Percentiles rank a stretch among this genome's conserved stretches.
These are phyloP conservation scores for Dryobotodes eremita DNA, from an alignment of 2,888 invertebrate species.

Conservation along the genomic window DNA sequence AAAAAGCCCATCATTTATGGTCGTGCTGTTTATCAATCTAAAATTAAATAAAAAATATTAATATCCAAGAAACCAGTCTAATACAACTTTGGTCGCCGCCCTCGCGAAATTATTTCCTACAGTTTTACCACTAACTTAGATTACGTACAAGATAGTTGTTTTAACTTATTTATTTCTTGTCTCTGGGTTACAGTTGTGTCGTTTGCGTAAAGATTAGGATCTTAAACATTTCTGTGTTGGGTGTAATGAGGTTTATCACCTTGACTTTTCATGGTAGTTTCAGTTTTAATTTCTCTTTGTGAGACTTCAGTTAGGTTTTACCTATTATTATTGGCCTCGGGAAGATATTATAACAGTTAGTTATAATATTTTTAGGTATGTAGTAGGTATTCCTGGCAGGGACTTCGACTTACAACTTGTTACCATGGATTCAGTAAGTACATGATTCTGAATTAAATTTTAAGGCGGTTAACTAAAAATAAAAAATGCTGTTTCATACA, in stretches of 20 bases:
- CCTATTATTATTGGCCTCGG: constrained; percentile 8
- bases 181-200: constrained; percentile 46
- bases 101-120: constrained; percentile 20
- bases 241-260: constrained; percentile 21
- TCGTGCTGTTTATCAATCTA: neutral
- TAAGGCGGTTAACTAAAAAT: too few species aligned
- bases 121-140: constrained; percentile 47
- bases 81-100: neutral
- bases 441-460: too few species aligned
- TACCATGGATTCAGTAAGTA: too few species aligned
- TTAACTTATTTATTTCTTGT: constrained; percentile 47
- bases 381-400: neutral
- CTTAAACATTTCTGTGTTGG: constrained; percentile 25
- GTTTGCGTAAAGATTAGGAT: constrained; percentile 52
- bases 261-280: constrained; percentile 26
- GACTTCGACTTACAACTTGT: neutral
- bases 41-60: neutral
- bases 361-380: neutral
- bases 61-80: neutral
- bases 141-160: constrained; percentile 33
- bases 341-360: neutral
- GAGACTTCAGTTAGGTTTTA: neutral
- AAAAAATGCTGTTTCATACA: neutral
- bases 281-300: neutral
- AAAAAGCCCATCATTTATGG: too few species aligned